phyloP scores from a whole-genome alignment of 2,888 invertebrate species.

The Athalia rosae region DNA sequence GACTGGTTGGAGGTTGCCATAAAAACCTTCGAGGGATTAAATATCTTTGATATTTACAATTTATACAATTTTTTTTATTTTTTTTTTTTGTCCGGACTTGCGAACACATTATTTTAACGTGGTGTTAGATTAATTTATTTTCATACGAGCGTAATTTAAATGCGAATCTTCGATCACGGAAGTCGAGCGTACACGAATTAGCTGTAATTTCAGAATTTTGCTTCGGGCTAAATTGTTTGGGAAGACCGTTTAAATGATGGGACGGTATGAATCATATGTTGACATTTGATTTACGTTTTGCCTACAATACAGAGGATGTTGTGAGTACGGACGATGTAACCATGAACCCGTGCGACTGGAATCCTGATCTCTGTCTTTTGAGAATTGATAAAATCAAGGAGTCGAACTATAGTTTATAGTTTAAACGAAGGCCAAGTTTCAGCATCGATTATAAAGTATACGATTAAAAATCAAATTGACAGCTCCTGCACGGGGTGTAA shows the following conservation, averaged over 20 bases:
- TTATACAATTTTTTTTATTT: too few relatives aligned
- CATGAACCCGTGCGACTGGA: conserved; percentile 19
- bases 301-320: neutral
- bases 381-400: neutral
- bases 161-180: conserved; percentile 7
- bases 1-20: too few relatives aligned
- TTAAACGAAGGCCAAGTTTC: neutral
- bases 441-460: conserved; percentile 2
- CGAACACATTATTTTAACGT: too few relatives aligned
- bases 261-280: conserved; percentile 17
- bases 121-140: too few relatives aligned
- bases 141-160: too few relatives aligned
- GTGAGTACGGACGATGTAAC: neutral
- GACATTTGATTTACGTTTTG: conserved; percentile 19
- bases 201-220: neutral
- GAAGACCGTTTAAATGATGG: neutral
- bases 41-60: too few relatives aligned
- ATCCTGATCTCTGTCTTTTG: conserved; percentile 9
- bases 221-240: conserved; percentile 4
- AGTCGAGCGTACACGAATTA: neutral
- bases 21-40: too few relatives aligned
- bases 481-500: conserved; percentile 15
- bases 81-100: too few relatives aligned
- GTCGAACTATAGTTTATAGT: neutral
- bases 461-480: conserved; percentile 1